Evolutionary conservation across 2,888 invertebrate genomes (phyloP).

Genomic region (Pandemis corylana): DNA sequence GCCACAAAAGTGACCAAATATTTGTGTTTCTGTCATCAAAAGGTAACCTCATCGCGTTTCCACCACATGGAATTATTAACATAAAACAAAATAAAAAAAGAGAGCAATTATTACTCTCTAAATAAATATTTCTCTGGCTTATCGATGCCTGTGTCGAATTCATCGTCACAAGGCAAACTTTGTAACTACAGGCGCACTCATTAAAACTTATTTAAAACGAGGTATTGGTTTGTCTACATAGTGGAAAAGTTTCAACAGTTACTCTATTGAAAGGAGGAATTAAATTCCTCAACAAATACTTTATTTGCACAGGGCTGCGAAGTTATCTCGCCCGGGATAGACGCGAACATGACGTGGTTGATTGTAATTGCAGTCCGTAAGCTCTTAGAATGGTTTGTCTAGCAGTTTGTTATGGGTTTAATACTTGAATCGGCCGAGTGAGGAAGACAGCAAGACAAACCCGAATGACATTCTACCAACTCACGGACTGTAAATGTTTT

Average conservation of each 20-base stretch:
- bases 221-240: constrained; percentile 12
- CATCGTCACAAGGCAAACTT: constrained; percentile 17
- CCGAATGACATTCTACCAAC: too few species aligned
- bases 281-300: background rate
- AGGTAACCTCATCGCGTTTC: background rate
- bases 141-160: constrained; percentile 6
- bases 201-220: constrained; percentile 34
- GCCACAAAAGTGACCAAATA: background rate
- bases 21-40: constrained; percentile 1
- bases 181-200: constrained; percentile 21
- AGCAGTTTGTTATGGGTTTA: too few species aligned
- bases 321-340: background rate
- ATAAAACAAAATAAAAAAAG: background rate
- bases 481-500: too few species aligned
- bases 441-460: too few species aligned
- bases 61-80: background rate
- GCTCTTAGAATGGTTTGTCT: too few species aligned
- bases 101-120: background rate
- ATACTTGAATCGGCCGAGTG: too few species aligned
- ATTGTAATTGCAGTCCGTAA: background rate
- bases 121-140: background rate
- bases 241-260: constrained; percentile 26
- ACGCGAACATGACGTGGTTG: background rate
- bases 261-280: constrained; percentile 4
- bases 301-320: background rate